Evolutionary conservation across 2,113 vertebrate species (phyloP), one percentile per base, ranked within the genome.

Genomic region (Melanerpes formicivorus): DNA sequence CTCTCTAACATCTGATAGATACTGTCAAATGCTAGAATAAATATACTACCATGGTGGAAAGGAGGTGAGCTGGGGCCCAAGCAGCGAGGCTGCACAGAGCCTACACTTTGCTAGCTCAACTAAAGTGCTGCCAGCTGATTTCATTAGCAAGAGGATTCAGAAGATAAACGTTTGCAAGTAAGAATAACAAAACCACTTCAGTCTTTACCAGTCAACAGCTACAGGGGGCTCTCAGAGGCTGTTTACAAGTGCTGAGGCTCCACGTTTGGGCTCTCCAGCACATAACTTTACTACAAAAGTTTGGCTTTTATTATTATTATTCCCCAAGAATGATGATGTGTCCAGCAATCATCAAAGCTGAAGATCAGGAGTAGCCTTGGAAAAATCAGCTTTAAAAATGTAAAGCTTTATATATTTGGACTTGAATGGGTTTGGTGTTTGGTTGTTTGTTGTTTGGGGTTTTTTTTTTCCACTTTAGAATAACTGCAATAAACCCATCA

Each of bases 1-100:
- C 95, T 71, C 65, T 93, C 88, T 93, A 89, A 97, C 96, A 96
- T 88, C 95, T 93, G 69, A 84, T 92, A 94, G 92, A 93, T 96
- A 95, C 62, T 69, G 93, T 94, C 92, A 91, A 84, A 94, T 0
- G 18, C 80, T 95, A 94, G 85, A 91, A 96, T 89, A 95, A 93
- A 95, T 91, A 92, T 62, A 77, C 72, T 79, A 2, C 10, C 0
- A 0, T 59, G 73, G 77, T 19, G 2, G 66, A 29, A 84, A 72
- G 65, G 66, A 77, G 91, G 80, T 73, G 73, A 90, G 84, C 30
- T 54, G 91, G 79, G 72, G 55, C 84, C 90, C 4, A 27, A 78
- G 88, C 72, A 80, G 74, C 16, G 10, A 56, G 77, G 62, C 77
- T 81, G 52, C 73, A 67, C 93, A 87, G 76, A 93, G 58, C 69